Evolutionary conservation across 1,140 invertebrate species (phyloP), one percentile per base, ranked within the genome.

Genomic region (Cotesia glomerata): DNA sequence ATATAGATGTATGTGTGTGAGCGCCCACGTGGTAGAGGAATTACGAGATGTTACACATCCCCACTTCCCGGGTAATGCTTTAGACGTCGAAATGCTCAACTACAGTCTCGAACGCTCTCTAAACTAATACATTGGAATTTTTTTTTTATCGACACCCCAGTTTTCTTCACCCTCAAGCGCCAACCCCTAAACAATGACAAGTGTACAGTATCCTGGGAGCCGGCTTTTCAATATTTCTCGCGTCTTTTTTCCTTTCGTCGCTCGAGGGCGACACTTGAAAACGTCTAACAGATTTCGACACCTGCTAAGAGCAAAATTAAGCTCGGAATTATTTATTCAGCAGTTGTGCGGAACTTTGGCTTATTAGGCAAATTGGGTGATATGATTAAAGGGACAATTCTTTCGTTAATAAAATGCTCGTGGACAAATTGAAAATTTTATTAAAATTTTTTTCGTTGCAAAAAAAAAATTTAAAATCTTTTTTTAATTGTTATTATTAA

Each of bases 21-120:
- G 75, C 71, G 69, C 75, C 79, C 82, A 83, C 82, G 82, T 82
- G 82, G 76, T 82, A 56, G 74, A 78, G 82, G 81, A 84, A 84
- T 84, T 84, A 82, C 81, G 52, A 73, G 16, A 13, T 61, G 63
- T 56, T 63, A 35, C 39, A 35, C 18, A 54, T 32, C 71, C 74
- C 56, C n/a, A 13, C 68, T 56, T 70, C 51, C 39, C 26, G 11
- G 66, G 1, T 14, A 54, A 32, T 62, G 56, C 52, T 13, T n/a
- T 35, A 52, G 13, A 13, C 63, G 56, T 65, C 54, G 32, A 49
- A 9, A n/a, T 49, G 13, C 13, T 49, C 8, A 9, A n/a, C 45
- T 8, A 9, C 8, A 49, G 45, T 49, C 45, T 49, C 8, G 45
- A 49, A n/a, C 13, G 13, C n/a, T 34, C 39, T 9, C 39, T 45